A percentile compares a stretch with the other conserved stretches of the same genome.
phyloP scores from a whole-genome alignment of 2,797 vertebrate genomes.

The Arctocebus calabarensis region DNA sequence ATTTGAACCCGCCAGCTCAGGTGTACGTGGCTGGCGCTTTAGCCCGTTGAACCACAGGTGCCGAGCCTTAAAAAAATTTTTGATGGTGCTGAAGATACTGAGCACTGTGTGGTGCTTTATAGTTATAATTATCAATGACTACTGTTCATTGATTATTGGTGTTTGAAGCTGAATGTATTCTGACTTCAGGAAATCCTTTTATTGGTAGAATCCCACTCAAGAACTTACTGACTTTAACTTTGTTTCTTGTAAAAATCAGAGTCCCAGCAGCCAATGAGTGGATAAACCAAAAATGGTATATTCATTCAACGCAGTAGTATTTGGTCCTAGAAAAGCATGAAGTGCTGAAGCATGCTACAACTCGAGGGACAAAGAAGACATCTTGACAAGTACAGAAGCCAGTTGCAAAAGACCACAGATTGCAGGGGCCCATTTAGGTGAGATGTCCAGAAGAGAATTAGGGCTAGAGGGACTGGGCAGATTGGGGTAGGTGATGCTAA shows the following conservation, averaged over 20 bases:
- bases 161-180: not conserved
- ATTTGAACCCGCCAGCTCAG: no score
- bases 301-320: not conserved
- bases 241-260: conserved; percentile 8
- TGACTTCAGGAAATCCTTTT: not conserved
- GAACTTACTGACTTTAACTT: conserved; percentile 12
- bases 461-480: not conserved
- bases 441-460: not conserved
- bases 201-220: not conserved
- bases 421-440: not conserved
- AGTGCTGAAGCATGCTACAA: not conserved
- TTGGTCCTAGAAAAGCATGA: not conserved
- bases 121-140: not conserved
- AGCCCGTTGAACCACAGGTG: no score
- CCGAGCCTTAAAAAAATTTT: not conserved
- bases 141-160: not conserved
- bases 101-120: not conserved
- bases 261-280: not conserved
- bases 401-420: not conserved
- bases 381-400: not conserved
- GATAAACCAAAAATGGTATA: not conserved
- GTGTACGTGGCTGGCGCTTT: no score
- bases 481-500: not conserved
- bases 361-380: not conserved
- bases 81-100: not conserved